Conservation (phyloP, 2,888 invertebrate genomes). For the Pediacus dermestoides region DNA sequence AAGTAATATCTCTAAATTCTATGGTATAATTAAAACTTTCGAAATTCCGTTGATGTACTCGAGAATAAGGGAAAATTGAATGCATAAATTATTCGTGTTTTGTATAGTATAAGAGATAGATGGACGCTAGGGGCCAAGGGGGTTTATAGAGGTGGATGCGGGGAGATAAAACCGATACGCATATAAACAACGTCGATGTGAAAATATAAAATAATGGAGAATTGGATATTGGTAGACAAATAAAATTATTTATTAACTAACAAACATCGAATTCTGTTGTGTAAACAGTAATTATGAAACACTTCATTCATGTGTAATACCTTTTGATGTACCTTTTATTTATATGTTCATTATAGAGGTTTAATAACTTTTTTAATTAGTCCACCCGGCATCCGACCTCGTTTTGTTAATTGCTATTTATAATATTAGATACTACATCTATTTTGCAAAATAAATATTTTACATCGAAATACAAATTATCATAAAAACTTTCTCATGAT, state of each 20-base stretch:
- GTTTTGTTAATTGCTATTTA: conserved; percentile 5
- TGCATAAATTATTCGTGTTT: conserved; percentile 40
- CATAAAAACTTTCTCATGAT: conserved; percentile 27
- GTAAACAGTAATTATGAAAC: conserved; percentile 30
- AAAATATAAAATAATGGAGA: conserved; percentile 24
- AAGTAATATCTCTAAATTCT: conserved; percentile 32
- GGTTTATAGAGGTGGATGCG: conserved; percentile 14
- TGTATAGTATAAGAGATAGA: conserved; percentile 4
- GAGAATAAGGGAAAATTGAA: conserved; percentile 43
- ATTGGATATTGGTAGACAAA: conserved; percentile 28
- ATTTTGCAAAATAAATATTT: background rate
- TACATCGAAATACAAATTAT: conserved; percentile 8
- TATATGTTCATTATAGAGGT: background rate
- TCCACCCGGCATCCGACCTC: too few species aligned
- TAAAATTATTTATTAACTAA: conserved; percentile 32
- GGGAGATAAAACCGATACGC: conserved; percentile 19
- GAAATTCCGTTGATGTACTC: conserved; percentile 33
- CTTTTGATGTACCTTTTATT: conserved; percentile 29
- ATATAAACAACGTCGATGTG: conserved; percentile 14
- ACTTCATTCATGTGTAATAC: conserved; percentile 28
- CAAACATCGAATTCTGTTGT: conserved; percentile 28
- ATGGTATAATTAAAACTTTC: conserved; percentile 37
- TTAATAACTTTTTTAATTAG: conserved; percentile 5
- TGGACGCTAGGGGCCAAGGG: too few species aligned
- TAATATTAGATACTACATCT: background rate